Base-by-base conservation (phyloP, 2,113 vertebrate genomes). In the Gadus macrocephalus region DNA sequence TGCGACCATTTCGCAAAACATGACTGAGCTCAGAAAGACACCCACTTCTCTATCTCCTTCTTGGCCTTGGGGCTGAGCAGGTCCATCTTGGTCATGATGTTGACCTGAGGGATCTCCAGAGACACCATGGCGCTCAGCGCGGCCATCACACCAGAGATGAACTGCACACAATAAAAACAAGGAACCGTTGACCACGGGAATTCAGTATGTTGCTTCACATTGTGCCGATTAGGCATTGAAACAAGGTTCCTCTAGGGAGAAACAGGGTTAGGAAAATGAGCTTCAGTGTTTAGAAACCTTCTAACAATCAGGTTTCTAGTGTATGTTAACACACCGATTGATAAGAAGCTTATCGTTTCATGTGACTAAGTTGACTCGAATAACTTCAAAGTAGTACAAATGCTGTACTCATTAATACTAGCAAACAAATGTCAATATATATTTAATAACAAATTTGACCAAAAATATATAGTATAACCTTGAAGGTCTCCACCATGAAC, bases 51-150 rank as follows among this genome's bases (percentile, higher is more conserved):
- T 74, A 99, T 97, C 90, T 98, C 96, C 75, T 94, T 96, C 82
- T 98, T 98, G 20, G 95, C 94, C 87, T 94, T 97, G 64, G 96
- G 95, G 84, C 85, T 97, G 16, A 99, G 92, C 72, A 99, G 90
- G 89, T 99, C 97, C 95, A 99, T 99, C 90, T 99, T 99, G 9
- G 96, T 98, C 96, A 99, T 98, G 85, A 99, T 91, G 67, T 98
- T 99, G 63, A 98, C 87, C 78, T 99, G 96, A 17, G 97, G 95
- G 71, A 98, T 96, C 88, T 99, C 97, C 71, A 99, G 85, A 16
- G 92, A 94, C 71, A 98, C 88, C 97, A 99, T 99, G 25, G 96
- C 94, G 71, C 96, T 97, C 62, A 99, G 89, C 2, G 97, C 96
- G 49, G 95, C 95, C 94, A 99, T 93, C 75, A 96, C 93, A 69